Percentiles rank a stretch among this genome's conserved stretches.
Evolutionary conservation across 2,888 invertebrate species (phyloP).

Genomic region (Oxytorus armatus): DNA sequence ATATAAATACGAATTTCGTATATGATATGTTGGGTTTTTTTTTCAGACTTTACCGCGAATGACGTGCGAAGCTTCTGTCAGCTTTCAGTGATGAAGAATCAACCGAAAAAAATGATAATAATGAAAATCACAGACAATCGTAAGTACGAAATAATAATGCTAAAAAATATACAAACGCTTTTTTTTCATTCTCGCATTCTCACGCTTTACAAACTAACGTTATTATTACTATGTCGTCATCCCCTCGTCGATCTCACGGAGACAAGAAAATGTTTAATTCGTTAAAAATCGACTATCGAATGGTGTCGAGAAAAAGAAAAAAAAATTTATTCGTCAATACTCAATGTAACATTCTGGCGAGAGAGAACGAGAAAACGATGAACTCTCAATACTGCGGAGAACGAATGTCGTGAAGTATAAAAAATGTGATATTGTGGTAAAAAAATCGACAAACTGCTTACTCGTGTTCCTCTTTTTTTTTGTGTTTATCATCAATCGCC

Average conservation of each 20-base stretch:
- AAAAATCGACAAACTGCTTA: conserved; percentile 24
- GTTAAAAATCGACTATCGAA: not conserved
- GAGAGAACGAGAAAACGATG: conserved; percentile 28
- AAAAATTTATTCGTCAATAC: not conserved
- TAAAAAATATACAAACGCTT: too few species aligned
- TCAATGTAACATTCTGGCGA: conserved; percentile 2
- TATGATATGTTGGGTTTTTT: conserved; percentile 47
- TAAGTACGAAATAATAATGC: conserved; percentile 39
- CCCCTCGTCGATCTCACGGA: conserved; percentile 21
- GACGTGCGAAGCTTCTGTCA: conserved; percentile 45
- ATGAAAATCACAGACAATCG: not conserved
- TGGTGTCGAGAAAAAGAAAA: conserved; percentile 16
- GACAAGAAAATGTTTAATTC: not conserved
- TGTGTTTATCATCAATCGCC: conserved; percentile 65
- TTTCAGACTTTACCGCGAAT: conserved; percentile 42
- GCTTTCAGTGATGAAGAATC: not conserved
- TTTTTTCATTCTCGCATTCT: conserved; percentile 3
- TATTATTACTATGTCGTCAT: not conserved
- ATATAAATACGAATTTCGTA: conserved; percentile 27
- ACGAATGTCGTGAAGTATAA: conserved; percentile 24
- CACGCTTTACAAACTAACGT: conserved; percentile 1
- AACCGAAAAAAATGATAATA: conserved; percentile 9
- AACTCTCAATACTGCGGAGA: conserved; percentile 20
- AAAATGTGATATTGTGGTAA: conserved; percentile 32
- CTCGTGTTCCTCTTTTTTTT: conserved; percentile 31